A percentile compares a stretch with the other conserved stretches of the same genome.
These are phyloP conservation scores for Apteryx mantelli DNA, from an alignment of 2,113 vertebrate genomes.

Conservation along the genomic window DNA sequence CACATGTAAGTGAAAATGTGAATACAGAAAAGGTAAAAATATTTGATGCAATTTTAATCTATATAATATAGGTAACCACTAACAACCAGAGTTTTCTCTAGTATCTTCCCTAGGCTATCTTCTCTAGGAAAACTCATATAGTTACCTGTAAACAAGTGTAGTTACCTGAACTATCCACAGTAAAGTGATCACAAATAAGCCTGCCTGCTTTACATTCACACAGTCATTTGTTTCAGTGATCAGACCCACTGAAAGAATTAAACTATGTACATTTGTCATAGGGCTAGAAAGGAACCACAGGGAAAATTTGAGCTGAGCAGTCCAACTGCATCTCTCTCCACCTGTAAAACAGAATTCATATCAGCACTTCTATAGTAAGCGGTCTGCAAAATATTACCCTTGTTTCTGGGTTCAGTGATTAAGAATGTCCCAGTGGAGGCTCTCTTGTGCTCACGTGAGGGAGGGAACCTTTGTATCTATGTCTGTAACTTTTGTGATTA, in stretches of 20 bases:
- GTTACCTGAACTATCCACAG: not conserved
- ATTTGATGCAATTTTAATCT: not conserved
- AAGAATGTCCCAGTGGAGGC: not conserved
- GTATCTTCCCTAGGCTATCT: not conserved
- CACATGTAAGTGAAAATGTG: not conserved
- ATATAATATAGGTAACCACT: not conserved
- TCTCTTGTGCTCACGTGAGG: not conserved
- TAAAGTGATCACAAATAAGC: not conserved
- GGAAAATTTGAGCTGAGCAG: not conserved
- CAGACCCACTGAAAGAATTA: not conserved
- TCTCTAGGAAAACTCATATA: not conserved
- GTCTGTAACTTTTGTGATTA: not conserved
- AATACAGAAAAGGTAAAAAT: not conserved
- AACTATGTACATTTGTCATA: not conserved
- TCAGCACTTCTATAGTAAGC: not conserved
- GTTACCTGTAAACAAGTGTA: not conserved
- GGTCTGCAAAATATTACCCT: not conserved
- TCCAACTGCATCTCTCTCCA: not conserved
- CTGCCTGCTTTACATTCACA: not conserved
- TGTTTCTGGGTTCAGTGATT: not conserved
- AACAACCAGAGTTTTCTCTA: not conserved
- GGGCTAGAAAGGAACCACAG: not conserved
- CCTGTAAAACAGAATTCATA: not conserved
- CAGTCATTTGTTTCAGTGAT: not conserved
- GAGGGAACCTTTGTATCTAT: not conserved